Evolutionary conservation across 2,888 invertebrate species (phyloP).

Genomic region (Dicyrtomina minuta): DNA sequence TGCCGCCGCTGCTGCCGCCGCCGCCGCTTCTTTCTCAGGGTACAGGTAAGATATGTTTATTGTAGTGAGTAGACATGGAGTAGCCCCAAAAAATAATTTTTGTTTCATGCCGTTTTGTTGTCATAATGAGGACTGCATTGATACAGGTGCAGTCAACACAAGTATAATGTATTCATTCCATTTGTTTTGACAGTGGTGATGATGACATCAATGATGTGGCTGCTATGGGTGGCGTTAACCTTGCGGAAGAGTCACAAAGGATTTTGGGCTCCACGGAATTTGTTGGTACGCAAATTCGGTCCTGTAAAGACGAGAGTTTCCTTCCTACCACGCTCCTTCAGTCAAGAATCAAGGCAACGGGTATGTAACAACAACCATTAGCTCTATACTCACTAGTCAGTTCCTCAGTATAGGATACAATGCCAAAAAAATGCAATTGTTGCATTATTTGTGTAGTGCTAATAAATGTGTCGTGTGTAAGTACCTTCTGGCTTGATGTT

Average conservation of each 20-base stretch:
- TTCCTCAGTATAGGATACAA: not conserved
- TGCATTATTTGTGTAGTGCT: not conserved
- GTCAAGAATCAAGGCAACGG: constrained; percentile 50
- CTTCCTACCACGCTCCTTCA: constrained; percentile 68
- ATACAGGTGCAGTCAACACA: too few relatives aligned
- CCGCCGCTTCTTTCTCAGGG: constrained; percentile 61
- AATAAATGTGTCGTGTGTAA: too few relatives aligned
- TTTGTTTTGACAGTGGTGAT: constrained; percentile 65
- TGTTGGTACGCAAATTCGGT: constrained; percentile 82
- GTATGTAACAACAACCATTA: constrained; percentile 32
- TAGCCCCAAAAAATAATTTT: not conserved
- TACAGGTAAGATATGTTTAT: constrained; percentile 57
- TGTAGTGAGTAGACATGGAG: not conserved
- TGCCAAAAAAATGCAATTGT: not conserved
- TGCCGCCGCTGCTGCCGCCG: constrained; percentile 56
- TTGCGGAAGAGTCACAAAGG: constrained; percentile 92
- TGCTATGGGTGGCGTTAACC: constrained; percentile 97
- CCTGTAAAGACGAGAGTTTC: constrained; percentile 90
- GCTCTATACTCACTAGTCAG: not conserved
- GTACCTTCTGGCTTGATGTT: too few relatives aligned
- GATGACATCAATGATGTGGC: constrained; percentile 99
- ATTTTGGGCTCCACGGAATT: constrained; percentile 88
- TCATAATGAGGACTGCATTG: too few relatives aligned
- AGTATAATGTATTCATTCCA: not conserved
- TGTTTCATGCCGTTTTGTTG: too few relatives aligned